phyloP scores from a whole-genome alignment of 2,888 invertebrate species.

The Malthinus seriepunctatus region DNA sequence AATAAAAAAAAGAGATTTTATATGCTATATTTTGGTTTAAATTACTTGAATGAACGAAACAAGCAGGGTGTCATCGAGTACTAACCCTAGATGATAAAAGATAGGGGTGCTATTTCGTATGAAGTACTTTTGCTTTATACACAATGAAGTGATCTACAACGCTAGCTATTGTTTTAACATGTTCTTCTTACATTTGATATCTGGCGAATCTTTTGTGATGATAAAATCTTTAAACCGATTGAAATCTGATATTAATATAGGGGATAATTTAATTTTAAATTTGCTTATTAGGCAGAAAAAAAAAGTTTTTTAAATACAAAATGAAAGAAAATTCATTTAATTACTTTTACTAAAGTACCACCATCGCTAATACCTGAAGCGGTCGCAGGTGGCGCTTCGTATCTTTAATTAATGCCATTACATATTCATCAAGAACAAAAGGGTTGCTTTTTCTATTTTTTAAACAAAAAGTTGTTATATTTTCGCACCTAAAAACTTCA shows the following conservation, averaged over 20 bases:
- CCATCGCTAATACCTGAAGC: constrained; percentile 47
- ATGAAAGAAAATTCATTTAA: no score
- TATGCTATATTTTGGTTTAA: constrained; percentile 20
- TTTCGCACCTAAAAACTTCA: constrained; percentile 20
- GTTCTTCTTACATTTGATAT: constrained; percentile 39
- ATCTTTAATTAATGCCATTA: constrained; percentile 57
- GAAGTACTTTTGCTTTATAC: constrained; percentile 22
- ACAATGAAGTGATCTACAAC: constrained; percentile 35
- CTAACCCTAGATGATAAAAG: constrained; percentile 5
- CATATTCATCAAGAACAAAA: constrained; percentile 52
- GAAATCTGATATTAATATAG: constrained; percentile 35
- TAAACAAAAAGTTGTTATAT: neutral
- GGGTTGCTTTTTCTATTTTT: constrained; percentile 23
- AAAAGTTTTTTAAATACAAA: neutral
- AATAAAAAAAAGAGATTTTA: neutral
- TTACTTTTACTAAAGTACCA: constrained; percentile 54
- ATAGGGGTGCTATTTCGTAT: constrained; percentile 30
- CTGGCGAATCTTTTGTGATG: constrained; percentile 37
- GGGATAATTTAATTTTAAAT: constrained; percentile 31
- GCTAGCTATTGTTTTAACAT: constrained; percentile 38
- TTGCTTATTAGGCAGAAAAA: constrained; percentile 25
- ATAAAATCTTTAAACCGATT: constrained; percentile 36
- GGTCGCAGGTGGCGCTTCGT: constrained; percentile 54
- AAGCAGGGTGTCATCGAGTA: constrained; percentile 21
- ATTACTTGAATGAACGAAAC: constrained; percentile 15